Base-by-base conservation (phyloP, 2,888 invertebrate species). In the Aquatica leii region DNA sequence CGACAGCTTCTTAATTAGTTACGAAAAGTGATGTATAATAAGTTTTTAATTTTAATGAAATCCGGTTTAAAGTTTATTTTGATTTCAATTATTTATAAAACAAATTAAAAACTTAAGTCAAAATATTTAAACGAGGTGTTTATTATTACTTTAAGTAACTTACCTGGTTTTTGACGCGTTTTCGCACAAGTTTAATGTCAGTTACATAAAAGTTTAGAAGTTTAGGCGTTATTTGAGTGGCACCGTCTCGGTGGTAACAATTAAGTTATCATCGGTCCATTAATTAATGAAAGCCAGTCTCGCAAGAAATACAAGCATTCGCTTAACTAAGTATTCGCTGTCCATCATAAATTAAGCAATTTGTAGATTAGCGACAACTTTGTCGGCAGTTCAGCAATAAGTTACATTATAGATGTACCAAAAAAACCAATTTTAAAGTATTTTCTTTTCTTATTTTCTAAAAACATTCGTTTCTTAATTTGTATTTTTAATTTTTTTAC, bases 181-280 rank as follows among this genome's bases (percentile, higher is more conserved):
- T 62, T 37, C 58, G 21, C 43, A 55, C 59, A 12, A 53, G 58
- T 56, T 55, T 64, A 43, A 18, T 48, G 43, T 35, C 51, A 41
- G 18, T 37, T 54, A 53, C 51, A 66, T 60, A 46, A 72, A 75
- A 74, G 68, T 76, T 74, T 70, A 69, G 48, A 73, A 76, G 73
- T 76, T 75, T 72, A 69, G 68, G 64, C 70, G 73, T 72, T 73
- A 70, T 71, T 75, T 75, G 76, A 76, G 69, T 74, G 76, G 74
- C 76, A 69, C 70, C 69, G 70, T 71, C 71, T 70, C 70, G 73
- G 73, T 75, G 73, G 74, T 73, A 75, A 75, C 74, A 75, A 76
- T 75, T 76, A 76, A 72, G 70, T 69, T 54, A 46, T 62, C 65
- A 65, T 65, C 61, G 66, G 62, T 64, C 61, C 69, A 69, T 68